Evolutionary conservation across 2,113 vertebrate species (phyloP), one percentile per base, ranked within the genome.

Genomic region (Amia ocellicauda): DNA sequence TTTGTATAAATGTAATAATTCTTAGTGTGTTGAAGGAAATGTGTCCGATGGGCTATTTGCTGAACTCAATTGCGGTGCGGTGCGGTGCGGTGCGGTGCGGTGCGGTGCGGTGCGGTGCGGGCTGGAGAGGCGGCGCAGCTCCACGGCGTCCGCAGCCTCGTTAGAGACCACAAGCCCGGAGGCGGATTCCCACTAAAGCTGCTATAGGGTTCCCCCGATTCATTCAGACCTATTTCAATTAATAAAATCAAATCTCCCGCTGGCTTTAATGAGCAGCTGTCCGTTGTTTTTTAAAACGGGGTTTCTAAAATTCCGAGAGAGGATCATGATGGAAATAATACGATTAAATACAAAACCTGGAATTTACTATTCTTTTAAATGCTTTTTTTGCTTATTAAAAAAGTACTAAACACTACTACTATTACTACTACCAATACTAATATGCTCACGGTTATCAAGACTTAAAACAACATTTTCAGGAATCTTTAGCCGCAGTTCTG

Each of bases 241-340:
- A 59, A 58, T 60, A 60, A 54, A 67, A 53, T 41, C 52, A 14
- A 36, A 22, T 28, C 24, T 54, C 50, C 22, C 19, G 36, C 47
- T 43, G 31, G 4, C 26, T 40, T 28, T 67, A 43, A 61, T 42
- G 49, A 52, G 65, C 58, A 17, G 53, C 51, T 56, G 29, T 53
- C 24, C 17, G 41, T 43, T 10, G 10, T 11, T n/a, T 2, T 16
- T 22, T 29, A 49, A 27, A 40, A 53, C 7, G 23, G 19, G 11
- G 7, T 51, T 52, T 23, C 16, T 11, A 58, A 62, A 31, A 43
- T 59, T 42, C 58, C 17, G 17, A 3, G 42, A 43, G 23, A 14
- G 41, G 42, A 3, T 27, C 10, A 17, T 47, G 24, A 45, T 40
- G 53, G n/a, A 53, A 63, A 53, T 23, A 53, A 40, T 22, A 20